Base-by-base conservation (phyloP, 2,113 vertebrate genomes). In the Pimephales promelas region DNA sequence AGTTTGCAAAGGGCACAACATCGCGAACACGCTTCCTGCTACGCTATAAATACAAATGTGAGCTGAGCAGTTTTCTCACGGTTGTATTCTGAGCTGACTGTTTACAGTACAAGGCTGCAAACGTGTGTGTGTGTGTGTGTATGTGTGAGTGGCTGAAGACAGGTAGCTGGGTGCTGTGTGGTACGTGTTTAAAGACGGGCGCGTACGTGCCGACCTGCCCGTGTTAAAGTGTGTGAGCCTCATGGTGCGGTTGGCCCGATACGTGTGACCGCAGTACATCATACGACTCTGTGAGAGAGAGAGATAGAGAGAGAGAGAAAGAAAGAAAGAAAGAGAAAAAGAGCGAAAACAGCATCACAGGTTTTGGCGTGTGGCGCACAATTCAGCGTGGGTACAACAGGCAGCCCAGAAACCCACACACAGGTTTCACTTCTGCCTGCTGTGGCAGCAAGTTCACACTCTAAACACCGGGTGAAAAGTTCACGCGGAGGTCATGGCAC, bases 391-490 rank as follows among this genome's bases (percentile, higher is more conserved):
- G 88, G 88, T 87, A 92, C 88, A 91, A 82, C 87, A 91, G 75
- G 84, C 89, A 88, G 87, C 82, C 90, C 88, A 88, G 70, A 89
- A 92, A 92, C 82, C 89, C 92, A 82, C 92, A 93, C 91, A 92
- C 90, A 91, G 86, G 93, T 95, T 94, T 95, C 94, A 93, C 91
- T 94, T 95, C 93, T 94, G 92, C 91, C 88, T 93, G 85, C 90
- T 93, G 92, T 93, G 93, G 92, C 92, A 93, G 90, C 89, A 87
- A 59, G 83, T 81, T 91, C 89, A 90, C 89, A 74, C 45, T 74
- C n/a, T 62, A 77, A 88, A 88, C 85, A 52, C 6, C 13, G 90
- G 90, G 92, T 93, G 85, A 92, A 86, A 86, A 82, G 93, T 92
- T 94, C 93, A 94, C 20, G 31, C 20, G 75, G 83, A 90, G 94